Evolutionary conservation across 2,888 invertebrate genomes (phyloP).

Genomic region (Xanthia icteritia): DNA sequence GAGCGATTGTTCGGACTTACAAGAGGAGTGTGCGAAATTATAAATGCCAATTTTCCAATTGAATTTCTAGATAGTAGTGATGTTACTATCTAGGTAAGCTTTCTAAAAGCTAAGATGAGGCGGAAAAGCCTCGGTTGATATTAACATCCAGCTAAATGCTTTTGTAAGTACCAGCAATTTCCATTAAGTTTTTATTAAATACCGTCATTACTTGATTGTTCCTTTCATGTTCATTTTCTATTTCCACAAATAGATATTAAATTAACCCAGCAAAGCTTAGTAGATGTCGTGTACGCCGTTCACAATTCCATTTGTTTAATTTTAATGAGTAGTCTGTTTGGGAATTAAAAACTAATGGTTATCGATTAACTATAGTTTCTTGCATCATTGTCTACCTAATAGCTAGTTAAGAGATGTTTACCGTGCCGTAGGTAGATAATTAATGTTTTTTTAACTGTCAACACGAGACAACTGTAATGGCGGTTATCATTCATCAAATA

Average conservation of each 20-base stretch:
- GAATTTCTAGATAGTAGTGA: not conserved
- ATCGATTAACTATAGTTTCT: conserved; percentile 67
- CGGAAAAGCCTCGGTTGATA: not conserved
- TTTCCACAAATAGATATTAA: conserved; percentile 34
- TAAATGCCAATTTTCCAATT: not conserved
- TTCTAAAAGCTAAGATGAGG: not conserved
- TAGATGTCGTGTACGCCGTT: conserved; percentile 26
- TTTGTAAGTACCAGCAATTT: not conserved
- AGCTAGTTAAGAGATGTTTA: conserved; percentile 72
- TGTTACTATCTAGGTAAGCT: not conserved
- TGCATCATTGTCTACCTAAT: conserved; percentile 69
- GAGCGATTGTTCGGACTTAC: conserved; percentile 6
- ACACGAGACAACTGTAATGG: conserved; percentile 73
- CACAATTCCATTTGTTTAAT: conserved; percentile 63
- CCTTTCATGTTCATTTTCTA: conserved; percentile 27
- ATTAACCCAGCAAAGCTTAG: conserved; percentile 33
- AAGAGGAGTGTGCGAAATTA: not conserved
- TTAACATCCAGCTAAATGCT: not conserved
- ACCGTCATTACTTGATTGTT: conserved; percentile 19
- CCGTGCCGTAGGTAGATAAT: conserved; percentile 73
- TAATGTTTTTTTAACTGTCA: conserved; percentile 78
- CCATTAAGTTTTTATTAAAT: conserved; percentile 12
- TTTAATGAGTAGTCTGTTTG: conserved; percentile 65
- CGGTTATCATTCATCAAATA: conserved; percentile 71
- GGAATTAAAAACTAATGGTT: conserved; percentile 65